Evolutionary conservation across 1,140 invertebrate species (phyloP), one percentile per base, ranked within the genome.

Genomic region (Nephila pilipes): DNA sequence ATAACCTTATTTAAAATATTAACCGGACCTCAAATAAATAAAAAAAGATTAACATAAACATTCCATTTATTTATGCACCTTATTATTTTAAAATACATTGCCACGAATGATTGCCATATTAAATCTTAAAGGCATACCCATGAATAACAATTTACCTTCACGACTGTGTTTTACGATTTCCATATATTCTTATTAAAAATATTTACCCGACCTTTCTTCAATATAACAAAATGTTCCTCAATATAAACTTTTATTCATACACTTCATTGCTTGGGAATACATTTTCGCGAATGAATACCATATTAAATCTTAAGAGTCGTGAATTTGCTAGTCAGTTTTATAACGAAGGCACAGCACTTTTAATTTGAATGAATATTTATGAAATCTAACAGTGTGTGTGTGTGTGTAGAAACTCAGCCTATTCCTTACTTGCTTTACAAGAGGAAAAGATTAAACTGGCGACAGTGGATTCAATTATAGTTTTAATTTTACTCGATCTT

Each of bases 301-400:
- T 81, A 81, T 81, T 22, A 81, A 46, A 46, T 81, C 80, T 29
- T 55, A 54, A 81, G 54, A 32, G 20, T 22, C 46, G 22, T 20
- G 14, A 55, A 81, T 81, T 81, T 55, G 20, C n/a, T 25, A n/a
- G 20, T 38, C 36, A 54, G 22, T 54, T 46, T 81, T 81, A 25
- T 54, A 54, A 81, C 25, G 12, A 20, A 81, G 38, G n/a, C 58
- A 32, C 60, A 46, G 60, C 16, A 22, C 85, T 65, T 65, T 65
- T 69, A 18, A 65, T 65, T 38, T 22, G 22, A 32, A 88, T 88
- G 85, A 65, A 88, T 88, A 88, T 88, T 88, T 88, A 88, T 88
- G 85, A 88, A 81, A 32, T 20, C 20, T 65, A 81, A 38, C 38
- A 80, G 20, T 80, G n/a, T n/a, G n/a, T n/a, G n/a, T n/a, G n/a